These are phyloP conservation scores for Pantherophis alleghaniensis DNA, from an alignment of 2,797 vertebrate species.

Conservation along the genomic window DNA sequence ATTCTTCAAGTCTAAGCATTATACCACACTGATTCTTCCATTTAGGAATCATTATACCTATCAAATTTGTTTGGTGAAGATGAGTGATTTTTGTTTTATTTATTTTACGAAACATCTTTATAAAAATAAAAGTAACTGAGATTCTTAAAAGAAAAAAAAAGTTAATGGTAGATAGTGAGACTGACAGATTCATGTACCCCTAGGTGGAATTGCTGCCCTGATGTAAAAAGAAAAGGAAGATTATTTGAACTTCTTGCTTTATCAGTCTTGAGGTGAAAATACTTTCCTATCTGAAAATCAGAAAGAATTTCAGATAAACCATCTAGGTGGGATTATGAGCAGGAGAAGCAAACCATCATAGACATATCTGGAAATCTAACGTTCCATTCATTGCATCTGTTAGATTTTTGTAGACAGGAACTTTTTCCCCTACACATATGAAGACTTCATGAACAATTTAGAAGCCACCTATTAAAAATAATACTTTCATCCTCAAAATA, in stretches of 20 bases:
- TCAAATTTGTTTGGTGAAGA: background rate
- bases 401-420: background rate
- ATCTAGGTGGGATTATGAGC: background rate
- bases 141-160: background rate
- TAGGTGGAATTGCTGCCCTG: background rate
- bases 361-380: background rate
- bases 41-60: background rate
- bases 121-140: background rate
- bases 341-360: conserved; percentile 1
- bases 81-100: background rate
- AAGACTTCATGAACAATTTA: conserved; percentile 3
- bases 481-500: background rate
- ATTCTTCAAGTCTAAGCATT: background rate
- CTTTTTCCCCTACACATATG: background rate
- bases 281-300: background rate
- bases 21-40: background rate
- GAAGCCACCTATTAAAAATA: background rate
- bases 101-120: background rate
- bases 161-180: background rate
- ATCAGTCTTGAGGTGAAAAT: background rate
- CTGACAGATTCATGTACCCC: background rate
- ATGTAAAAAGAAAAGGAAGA: background rate
- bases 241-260: conserved; percentile 8
- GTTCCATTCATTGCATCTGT: background rate
- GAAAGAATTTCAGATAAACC: background rate